Evolutionary conservation across 2,113 vertebrate genomes (phyloP).

Genomic region (Hippotragus niger): DNA sequence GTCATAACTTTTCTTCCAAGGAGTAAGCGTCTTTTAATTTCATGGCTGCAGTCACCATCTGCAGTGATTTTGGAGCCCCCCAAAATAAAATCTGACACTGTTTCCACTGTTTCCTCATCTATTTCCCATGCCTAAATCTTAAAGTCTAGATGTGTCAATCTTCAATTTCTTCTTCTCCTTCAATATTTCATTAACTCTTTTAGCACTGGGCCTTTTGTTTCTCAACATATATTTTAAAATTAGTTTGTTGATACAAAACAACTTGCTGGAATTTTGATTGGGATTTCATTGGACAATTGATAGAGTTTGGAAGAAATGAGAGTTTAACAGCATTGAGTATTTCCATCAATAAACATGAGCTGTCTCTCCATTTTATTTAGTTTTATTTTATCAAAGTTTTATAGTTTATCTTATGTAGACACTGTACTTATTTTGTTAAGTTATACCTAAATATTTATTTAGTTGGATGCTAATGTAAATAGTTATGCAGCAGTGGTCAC

Average conservation of each 20-base stretch:
- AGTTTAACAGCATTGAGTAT: not conserved
- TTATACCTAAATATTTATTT: not conserved
- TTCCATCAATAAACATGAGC: not conserved
- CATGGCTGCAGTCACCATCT: too few relatives aligned
- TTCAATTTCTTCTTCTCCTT: not conserved
- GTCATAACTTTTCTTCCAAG: too few relatives aligned
- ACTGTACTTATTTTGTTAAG: not conserved
- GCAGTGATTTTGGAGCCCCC: too few relatives aligned
- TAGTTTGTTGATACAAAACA: not conserved
- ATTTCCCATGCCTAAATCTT: not conserved
- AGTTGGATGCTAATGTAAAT: not conserved
- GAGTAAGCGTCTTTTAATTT: too few relatives aligned
- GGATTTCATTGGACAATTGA: not conserved
- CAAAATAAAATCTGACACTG: too few relatives aligned
- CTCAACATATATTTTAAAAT: not conserved
- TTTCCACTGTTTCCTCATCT: too few relatives aligned
- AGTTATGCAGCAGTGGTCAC: not conserved
- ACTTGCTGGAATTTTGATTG: not conserved
- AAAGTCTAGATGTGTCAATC: not conserved
- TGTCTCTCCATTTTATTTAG: not conserved
- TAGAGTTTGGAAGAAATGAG: not conserved
- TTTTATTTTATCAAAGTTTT: not conserved
- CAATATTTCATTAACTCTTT: not conserved
- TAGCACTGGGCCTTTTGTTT: not conserved
- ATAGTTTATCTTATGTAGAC: not conserved